A percentile compares a stretch with the other conserved stretches of the same genome.
phyloP scores from a whole-genome alignment of 2,797 vertebrate genomes.

The Chromis chromis region DNA sequence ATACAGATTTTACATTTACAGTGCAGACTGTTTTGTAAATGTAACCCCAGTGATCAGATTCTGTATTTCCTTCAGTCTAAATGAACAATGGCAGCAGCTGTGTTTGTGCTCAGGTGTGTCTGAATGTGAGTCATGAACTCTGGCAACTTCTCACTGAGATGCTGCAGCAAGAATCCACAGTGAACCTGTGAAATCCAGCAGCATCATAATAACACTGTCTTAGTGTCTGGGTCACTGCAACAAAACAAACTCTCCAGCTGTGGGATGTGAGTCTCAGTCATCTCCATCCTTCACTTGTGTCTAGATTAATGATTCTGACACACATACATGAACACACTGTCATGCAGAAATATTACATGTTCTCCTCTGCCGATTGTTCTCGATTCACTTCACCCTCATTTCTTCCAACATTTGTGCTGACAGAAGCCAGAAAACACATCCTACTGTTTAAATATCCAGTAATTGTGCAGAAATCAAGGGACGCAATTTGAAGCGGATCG shows the following conservation, averaged over 20 bases:
- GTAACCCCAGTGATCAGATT: neutral
- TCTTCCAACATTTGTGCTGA: neutral
- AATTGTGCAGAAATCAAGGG: constrained; percentile 17
- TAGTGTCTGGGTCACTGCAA: neutral
- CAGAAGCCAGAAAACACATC: constrained; percentile 1
- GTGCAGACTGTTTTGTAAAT: neutral
- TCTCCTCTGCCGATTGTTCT: neutral
- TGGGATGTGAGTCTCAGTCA: neutral
- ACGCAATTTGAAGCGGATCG: constrained; percentile 29
- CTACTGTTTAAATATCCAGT: constrained; percentile 17
- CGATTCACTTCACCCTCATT: neutral
- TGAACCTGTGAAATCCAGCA: neutral
- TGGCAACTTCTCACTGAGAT: too few relatives aligned
- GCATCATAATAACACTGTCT: neutral
- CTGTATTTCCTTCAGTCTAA: neutral
- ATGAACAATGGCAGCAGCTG: neutral
- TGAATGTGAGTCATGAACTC: neutral
- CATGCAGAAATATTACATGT: neutral
- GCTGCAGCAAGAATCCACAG: neutral
- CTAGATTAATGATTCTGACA: constrained; percentile 13
- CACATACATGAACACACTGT: neutral
- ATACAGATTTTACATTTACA: too few relatives aligned
- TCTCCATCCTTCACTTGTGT: neutral
- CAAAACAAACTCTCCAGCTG: neutral
- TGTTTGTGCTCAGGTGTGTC: constrained; percentile 7